These are phyloP conservation scores for Drosophila truncata DNA, from an alignment of 1,140 invertebrate species.

Conservation along the genomic window DNA sequence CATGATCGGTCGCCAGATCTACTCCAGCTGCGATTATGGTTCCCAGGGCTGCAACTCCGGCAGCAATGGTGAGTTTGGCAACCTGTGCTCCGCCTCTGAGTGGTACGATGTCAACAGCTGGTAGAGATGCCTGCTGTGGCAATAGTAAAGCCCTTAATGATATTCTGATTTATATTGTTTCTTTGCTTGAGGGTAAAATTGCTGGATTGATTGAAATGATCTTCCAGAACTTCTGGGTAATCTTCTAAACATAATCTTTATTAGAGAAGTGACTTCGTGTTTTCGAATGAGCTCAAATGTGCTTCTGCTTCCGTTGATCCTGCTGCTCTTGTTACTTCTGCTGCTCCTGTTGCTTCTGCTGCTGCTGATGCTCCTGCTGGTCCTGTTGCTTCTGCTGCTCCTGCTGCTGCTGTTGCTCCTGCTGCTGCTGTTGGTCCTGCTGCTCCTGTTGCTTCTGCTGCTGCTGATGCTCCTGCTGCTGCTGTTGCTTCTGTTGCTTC, in stretches of 20 bases:
- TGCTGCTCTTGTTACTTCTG: too few relatives aligned
- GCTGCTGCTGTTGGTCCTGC: too few relatives aligned
- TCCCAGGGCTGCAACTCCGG: constrained; percentile 55
- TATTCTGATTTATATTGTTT: background rate
- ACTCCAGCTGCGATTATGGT: constrained; percentile 37
- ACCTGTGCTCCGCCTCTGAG: constrained; percentile 70
- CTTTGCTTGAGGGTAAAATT: background rate
- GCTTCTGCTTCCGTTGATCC: too few relatives aligned
- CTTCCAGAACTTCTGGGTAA: background rate
- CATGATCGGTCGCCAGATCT: constrained; percentile 57
- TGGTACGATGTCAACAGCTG: constrained; percentile 60
- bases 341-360: too few relatives aligned
- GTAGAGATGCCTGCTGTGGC: background rate
- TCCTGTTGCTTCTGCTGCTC: too few relatives aligned
- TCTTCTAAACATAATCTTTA: too few relatives aligned
- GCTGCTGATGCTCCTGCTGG: too few relatives aligned
- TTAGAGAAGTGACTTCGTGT: background rate
- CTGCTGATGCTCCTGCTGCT: too few relatives aligned
- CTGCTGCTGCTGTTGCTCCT: too few relatives aligned
- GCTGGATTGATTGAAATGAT: background rate
- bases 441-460: too few relatives aligned
- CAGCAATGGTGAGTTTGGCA: constrained; percentile 47
- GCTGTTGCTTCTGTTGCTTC: too few relatives aligned
- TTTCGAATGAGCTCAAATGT: too few relatives aligned
- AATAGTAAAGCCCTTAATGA: background rate